phyloP scores from a whole-genome alignment of 2,888 invertebrate genomes.

The Drymonia ruficornis region DNA sequence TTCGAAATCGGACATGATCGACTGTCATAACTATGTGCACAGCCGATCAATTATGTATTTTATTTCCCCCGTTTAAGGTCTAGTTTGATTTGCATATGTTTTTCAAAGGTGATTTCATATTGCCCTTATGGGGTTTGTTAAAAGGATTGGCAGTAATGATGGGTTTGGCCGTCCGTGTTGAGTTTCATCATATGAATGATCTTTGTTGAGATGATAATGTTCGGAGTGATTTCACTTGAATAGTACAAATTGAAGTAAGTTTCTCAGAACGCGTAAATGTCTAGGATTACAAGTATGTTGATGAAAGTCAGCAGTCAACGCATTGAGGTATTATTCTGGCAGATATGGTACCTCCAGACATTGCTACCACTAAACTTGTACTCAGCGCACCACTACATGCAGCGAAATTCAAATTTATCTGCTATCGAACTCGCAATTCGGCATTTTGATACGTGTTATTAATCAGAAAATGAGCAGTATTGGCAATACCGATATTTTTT shows the following conservation, averaged over 20 bases:
- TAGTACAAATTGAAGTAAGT: slow-evolving; percentile 20
- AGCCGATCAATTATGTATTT: slow-evolving; percentile 19
- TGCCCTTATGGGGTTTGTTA: slow-evolving; percentile 39
- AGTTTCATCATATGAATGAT: slow-evolving; percentile 40
- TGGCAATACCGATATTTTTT: no score
- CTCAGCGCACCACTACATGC: no score
- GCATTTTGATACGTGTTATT: no score
- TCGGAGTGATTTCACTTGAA: slow-evolving; percentile 7
- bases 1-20: slow-evolving; percentile 60
- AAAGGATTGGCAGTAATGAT: slow-evolving; percentile 66
- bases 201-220: slow-evolving; percentile 30
- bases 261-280: slow-evolving; percentile 19
- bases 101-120: slow-evolving; percentile 25
- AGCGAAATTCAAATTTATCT: no score
- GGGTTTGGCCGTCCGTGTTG: slow-evolving; percentile 40
- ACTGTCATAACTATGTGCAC: slow-evolving; percentile 48
- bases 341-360: no score
- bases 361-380: no score
- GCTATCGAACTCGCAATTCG: no score
- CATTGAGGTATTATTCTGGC: no score
- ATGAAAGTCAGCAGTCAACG: not conserved
- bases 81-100: slow-evolving; percentile 24
- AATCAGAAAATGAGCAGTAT: no score
- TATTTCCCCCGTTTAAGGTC: slow-evolving; percentile 17
- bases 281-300: slow-evolving; percentile 1